Percentiles rank a stretch among this genome's conserved stretches.
Conservation (phyloP, 2,113 vertebrate species). For the Dipodomys merriami region DNA sequence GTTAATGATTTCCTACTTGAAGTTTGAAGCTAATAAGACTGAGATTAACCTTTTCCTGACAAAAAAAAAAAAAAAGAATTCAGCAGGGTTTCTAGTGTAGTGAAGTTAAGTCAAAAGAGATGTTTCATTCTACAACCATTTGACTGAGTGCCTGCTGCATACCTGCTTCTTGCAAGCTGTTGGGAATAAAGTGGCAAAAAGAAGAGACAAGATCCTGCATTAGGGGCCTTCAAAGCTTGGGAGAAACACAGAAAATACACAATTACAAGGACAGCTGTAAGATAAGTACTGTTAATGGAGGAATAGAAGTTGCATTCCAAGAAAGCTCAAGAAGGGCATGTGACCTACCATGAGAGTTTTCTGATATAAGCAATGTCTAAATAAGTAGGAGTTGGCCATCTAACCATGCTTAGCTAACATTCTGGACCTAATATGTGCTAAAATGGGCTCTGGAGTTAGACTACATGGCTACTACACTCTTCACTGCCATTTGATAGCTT, state of each 20-base stretch:
- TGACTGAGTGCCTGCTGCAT: not conserved
- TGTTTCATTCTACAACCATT: not conserved
- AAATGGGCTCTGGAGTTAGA: not conserved
- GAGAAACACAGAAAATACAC: not conserved
- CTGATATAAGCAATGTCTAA: not conserved
- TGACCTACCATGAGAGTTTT: not conserved
- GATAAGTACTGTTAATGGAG: not conserved
- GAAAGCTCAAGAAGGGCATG: not conserved
- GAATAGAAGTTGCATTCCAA: not conserved
- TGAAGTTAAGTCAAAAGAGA: slow-evolving; percentile 17
- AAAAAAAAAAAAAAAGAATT: slow-evolving; percentile 49
- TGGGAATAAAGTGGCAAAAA: not conserved
- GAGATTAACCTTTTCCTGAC: slow-evolving; percentile 36
- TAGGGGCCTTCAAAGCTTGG: not conserved
- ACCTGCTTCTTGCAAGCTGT: not conserved
- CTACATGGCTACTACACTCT: not conserved
- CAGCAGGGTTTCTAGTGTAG: not conserved
- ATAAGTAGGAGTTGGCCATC: not conserved
- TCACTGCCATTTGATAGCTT: not conserved
- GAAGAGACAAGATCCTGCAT: not conserved
- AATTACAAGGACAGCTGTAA: not conserved
- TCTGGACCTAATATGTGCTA: not conserved
- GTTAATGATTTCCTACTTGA: slow-evolving; percentile 22
- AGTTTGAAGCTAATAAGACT: not conserved
- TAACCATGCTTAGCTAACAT: not conserved